phyloP scores from a whole-genome alignment of 1,140 invertebrate species.

The Drosophila santomea region DNA sequence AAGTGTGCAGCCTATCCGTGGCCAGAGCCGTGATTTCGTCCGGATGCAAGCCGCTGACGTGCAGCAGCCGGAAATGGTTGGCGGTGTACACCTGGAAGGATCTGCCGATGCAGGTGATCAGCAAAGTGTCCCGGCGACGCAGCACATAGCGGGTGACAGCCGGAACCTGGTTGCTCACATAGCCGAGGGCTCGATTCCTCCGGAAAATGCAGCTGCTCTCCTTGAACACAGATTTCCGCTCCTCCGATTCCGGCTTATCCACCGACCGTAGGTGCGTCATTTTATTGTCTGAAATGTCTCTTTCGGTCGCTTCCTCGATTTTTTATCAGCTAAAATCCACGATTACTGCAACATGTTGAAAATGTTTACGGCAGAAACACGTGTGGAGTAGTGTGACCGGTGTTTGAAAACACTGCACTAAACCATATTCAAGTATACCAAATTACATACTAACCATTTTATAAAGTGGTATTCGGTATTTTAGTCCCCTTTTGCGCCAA shows the following conservation, averaged over 20 bases:
- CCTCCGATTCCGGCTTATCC: conserved; percentile 27
- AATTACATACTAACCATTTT: neutral
- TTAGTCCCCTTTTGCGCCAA: too few species aligned
- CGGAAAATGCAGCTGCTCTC: conserved; percentile 91
- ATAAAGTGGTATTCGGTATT: neutral
- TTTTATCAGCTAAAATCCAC: conserved; percentile 9
- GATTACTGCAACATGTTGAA: conserved; percentile 5
- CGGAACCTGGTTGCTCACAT: conserved; percentile 96
- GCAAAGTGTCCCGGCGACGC: conserved; percentile 93
- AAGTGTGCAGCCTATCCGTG: conserved; percentile 92
- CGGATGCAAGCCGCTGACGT: conserved; percentile 92
- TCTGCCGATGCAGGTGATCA: conserved; percentile 95
- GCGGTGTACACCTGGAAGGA: conserved; percentile 96
- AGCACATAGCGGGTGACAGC: conserved; percentile 93
- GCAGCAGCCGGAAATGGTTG: conserved; percentile 92
- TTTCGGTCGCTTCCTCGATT: conserved; percentile 8
- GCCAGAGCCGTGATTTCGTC: conserved; percentile 93
- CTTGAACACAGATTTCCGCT: conserved; percentile 38
- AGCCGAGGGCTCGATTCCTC: conserved; percentile 93
- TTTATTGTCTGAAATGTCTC: neutral
- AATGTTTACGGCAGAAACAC: conserved; percentile 61
- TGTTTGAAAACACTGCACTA: neutral
- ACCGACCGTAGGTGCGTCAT: conserved; percentile 54
- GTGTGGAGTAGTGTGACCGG: conserved; percentile 29
- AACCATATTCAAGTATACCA: neutral